Evolutionary conservation across 2,797 vertebrate species (phyloP).

Genomic region (Sebastes itinus): DNA sequence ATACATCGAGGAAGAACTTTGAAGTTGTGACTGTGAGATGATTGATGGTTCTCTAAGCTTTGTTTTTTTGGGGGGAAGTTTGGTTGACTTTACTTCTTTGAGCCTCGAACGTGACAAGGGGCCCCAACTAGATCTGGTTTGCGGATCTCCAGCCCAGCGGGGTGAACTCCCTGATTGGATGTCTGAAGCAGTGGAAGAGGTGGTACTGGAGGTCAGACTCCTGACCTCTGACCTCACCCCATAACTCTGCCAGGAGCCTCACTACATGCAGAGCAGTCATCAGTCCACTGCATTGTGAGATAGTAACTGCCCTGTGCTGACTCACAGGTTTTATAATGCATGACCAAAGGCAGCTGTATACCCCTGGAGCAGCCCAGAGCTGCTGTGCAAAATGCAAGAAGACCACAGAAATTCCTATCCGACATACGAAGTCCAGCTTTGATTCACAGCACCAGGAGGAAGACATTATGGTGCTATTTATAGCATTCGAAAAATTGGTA

Average conservation of each 20-base stretch:
- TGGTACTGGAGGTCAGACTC: constrained; percentile 19
- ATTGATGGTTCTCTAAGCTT: neutral
- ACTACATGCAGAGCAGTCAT: constrained; percentile 22
- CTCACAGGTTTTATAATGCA: constrained; percentile 40
- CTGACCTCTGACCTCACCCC: constrained; percentile 47
- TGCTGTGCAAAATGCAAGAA: neutral
- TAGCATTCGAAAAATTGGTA: neutral
- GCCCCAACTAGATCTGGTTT: neutral
- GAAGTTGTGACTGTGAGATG: neutral
- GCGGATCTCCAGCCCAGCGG: neutral
- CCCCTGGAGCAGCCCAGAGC: constrained; percentile 5
- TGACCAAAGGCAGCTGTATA: constrained; percentile 36
- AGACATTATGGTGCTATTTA: neutral
- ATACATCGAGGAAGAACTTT: neutral
- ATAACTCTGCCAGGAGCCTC: constrained; percentile 38
- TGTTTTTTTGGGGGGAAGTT: neutral
- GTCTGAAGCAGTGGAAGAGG: constrained; percentile 7
- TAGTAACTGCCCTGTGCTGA: constrained; percentile 19
- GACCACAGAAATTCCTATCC: neutral
- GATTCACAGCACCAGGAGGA: neutral
- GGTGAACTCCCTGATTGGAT: constrained; percentile 13
- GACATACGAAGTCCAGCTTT: neutral
- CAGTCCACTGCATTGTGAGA: constrained; percentile 21
- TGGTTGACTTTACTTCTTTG: neutral
- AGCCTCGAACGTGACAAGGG: neutral